These are phyloP conservation scores for Noctua pronuba DNA, from an alignment of 2,888 invertebrate species.

Conservation along the genomic window DNA sequence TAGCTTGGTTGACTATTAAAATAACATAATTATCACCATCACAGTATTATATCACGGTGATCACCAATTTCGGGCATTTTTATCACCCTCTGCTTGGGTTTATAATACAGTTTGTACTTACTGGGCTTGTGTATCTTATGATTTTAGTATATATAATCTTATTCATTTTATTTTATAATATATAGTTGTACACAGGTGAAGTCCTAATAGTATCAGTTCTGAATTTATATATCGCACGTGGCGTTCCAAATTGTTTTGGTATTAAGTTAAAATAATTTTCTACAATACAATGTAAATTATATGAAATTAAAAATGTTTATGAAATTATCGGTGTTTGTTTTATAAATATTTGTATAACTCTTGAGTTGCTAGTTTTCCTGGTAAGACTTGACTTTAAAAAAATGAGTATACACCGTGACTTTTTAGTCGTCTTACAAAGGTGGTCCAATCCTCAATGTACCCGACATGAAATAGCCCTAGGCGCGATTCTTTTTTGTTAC, in stretches of 20 bases:
- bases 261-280: slow-evolving; percentile 67
- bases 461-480: too few relatives aligned
- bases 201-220: slow-evolving; percentile 70
- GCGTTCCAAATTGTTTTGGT: slow-evolving; percentile 56
- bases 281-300: slow-evolving; percentile 70
- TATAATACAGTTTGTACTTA: slow-evolving; percentile 29
- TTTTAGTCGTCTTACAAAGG: too few relatives aligned
- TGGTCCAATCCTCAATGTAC: too few relatives aligned
- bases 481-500: too few relatives aligned
- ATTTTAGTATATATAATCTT: slow-evolving; percentile 50
- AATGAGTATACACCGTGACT: too few relatives aligned
- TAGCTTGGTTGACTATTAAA: slow-evolving; percentile 9
- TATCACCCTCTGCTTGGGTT: slow-evolving; percentile 10
- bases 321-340: slow-evolving; percentile 47
- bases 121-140: slow-evolving; percentile 49
- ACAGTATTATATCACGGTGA: slow-evolving; percentile 47
- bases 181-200: slow-evolving; percentile 26
- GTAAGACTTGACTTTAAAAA: too few relatives aligned
- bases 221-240: slow-evolving; percentile 69
- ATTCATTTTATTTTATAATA: slow-evolving; percentile 33
- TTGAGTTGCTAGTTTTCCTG: not conserved
- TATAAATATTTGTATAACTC: not conserved
- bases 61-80: slow-evolving; percentile 1
- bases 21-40: slow-evolving; percentile 11
- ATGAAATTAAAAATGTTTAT: slow-evolving; percentile 72